phyloP scores from a whole-genome alignment of 1,140 invertebrate species.

The Protaetia brevitarsis region DNA sequence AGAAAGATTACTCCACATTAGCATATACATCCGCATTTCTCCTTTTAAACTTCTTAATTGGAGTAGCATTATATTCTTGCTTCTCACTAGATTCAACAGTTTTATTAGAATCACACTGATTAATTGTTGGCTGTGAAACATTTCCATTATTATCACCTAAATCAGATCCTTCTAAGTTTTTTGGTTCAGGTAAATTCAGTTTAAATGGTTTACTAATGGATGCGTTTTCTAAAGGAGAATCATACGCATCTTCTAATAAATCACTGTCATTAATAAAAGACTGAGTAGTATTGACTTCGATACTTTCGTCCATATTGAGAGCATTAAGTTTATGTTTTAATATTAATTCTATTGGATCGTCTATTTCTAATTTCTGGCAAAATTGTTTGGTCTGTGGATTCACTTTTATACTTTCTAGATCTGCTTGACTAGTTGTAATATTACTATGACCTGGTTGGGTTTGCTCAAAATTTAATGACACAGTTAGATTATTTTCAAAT shows the following conservation, averaged over 20 bases:
- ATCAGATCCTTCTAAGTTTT: neutral
- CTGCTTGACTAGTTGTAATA: slow-evolving; percentile 42
- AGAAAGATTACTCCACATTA: slow-evolving; percentile 8
- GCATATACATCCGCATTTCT: slow-evolving; percentile 36
- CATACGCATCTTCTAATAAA: neutral
- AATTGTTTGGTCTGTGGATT: slow-evolving; percentile 83
- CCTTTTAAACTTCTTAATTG: slow-evolving; percentile 36
- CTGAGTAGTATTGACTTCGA: neutral
- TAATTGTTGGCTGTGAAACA: neutral
- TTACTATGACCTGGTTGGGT: slow-evolving; percentile 66
- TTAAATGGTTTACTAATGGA: slow-evolving; percentile 18
- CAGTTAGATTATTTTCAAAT: slow-evolving; percentile 65
- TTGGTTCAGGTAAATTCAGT: slow-evolving; percentile 21
- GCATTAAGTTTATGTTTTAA: slow-evolving; percentile 42
- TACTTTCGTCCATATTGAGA: slow-evolving; percentile 26
- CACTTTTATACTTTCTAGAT: slow-evolving; percentile 52
- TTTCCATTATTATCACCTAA: neutral
- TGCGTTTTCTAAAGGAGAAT: neutral
- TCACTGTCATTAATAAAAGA: slow-evolving; percentile 21
- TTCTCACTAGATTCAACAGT: neutral
- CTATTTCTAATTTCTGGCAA: slow-evolving; percentile 75
- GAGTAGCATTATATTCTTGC: neutral
- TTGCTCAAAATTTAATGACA: slow-evolving; percentile 74
- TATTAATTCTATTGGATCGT: slow-evolving; percentile 66
- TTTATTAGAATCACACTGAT: slow-evolving; percentile 2